phyloP scores from a whole-genome alignment of 2,888 invertebrate genomes.

The Capitulum mitella region DNA sequence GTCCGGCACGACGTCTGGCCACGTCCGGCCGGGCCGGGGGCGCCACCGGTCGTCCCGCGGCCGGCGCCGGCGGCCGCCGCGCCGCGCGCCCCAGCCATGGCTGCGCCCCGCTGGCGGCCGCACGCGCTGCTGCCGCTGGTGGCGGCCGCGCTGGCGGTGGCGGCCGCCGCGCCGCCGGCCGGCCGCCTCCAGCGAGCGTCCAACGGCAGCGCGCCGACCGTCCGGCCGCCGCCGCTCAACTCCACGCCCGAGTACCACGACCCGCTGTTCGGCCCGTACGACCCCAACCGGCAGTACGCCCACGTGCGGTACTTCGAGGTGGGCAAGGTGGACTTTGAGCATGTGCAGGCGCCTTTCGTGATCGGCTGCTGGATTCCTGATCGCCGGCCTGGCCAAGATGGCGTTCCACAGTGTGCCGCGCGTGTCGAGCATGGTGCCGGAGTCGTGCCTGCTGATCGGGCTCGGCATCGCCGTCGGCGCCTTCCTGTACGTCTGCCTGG shows the following conservation, averaged over 20 bases:
- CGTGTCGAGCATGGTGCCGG: slow-evolving; percentile 42
- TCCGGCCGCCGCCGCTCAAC: background rate
- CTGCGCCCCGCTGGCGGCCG: background rate
- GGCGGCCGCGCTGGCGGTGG: background rate
- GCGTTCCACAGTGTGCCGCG: slow-evolving; percentile 25
- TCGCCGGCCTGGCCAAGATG: slow-evolving; percentile 26
- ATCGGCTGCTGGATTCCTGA: slow-evolving; percentile 27
- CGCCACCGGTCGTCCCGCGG: background rate
- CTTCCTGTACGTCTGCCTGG: slow-evolving; percentile 45
- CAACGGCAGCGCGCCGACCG: background rate
- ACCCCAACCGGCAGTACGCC: slow-evolving; percentile 12
- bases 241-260: background rate
- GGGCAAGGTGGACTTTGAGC: slow-evolving; percentile 27
- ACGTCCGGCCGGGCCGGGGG: background rate
- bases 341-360: slow-evolving; percentile 26
- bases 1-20: background rate
- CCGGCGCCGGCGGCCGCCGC: background rate
- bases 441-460: slow-evolving; percentile 49
- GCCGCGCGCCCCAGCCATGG: background rate
- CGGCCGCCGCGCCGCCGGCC: background rate
- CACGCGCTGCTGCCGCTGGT: background rate
- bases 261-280: slow-evolving; percentile 16
- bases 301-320: slow-evolving; percentile 26
- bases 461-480: slow-evolving; percentile 48
- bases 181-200: background rate